Base-by-base conservation (phyloP, 2,888 invertebrate genomes). In the Tiliacea citrago region DNA sequence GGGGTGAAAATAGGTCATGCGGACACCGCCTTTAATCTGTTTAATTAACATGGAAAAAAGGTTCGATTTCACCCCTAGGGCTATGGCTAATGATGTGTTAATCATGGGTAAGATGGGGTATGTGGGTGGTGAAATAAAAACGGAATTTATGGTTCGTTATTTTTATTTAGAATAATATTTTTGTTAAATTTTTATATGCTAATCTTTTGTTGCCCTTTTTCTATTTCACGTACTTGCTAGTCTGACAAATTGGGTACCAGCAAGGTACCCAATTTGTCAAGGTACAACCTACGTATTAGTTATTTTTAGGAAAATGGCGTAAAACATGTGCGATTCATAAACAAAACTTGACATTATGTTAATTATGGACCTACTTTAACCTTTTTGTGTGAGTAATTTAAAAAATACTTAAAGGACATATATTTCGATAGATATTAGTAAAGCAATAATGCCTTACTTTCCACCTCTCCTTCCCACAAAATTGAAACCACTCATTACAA, bases 1-100 rank as follows among this genome's bases (percentile, higher is more conserved):
- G 89, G 94, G 95, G 94, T 92, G 91, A 88, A 96, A 96, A 92
- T 95, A 94, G 96, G 96, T 95, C 95, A 95, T 93, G 94, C 93
- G 92, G 85, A 92, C 88, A 90, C 88, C 70, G 84, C 90, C 91
- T 93, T 90, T 95, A 95, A 95, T 95, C 94, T 94, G 93, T 93
- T 95, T 96, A 96, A 96, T 96, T 95, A 95, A 95, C 95, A 94
- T 92, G 93, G 93, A 83, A 92, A 92, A 92, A 93, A 92, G 93
- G 93, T 94, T 95, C 94, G 94, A 95, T 95, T 94, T 93, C 93
- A 93, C 91, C 89, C 88, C 90, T 88, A 86, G 88, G 90, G 87
- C 47, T 69, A 79, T 45, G 83, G 91, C 91, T 95, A 95, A 96
- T 96, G 95, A 95, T 87, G 95, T 94, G 95, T 94, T 95, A 94